These are phyloP conservation scores for Oxytorus armatus DNA, from an alignment of 2,888 invertebrate species.

Conservation along the genomic window DNA sequence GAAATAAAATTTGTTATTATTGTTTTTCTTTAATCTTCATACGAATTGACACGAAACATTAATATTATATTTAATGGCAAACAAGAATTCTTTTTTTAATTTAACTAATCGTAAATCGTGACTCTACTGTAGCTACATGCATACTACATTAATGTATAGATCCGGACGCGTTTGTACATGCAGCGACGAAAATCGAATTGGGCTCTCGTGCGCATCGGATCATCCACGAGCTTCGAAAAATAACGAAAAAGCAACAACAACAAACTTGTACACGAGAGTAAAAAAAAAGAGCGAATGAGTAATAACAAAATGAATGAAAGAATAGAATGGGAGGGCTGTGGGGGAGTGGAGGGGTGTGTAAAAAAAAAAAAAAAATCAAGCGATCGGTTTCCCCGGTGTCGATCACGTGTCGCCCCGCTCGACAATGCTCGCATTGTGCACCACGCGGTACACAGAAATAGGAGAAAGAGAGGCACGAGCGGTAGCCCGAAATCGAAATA, in stretches of 20 bases:
- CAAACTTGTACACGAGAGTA: not conserved
- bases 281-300: constrained; percentile 48
- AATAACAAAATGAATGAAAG: constrained; percentile 63
- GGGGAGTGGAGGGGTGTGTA: constrained; percentile 27
- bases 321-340: constrained; percentile 8
- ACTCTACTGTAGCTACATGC: not conserved
- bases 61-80: too few species aligned
- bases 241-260: constrained; percentile 34
- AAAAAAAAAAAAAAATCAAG: constrained; percentile 61
- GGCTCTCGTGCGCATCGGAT: constrained; percentile 49
- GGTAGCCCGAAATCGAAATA: not conserved
- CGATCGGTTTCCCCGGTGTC: constrained; percentile 72
- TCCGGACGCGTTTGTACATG: constrained; percentile 49
- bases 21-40: too few species aligned
- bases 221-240: constrained; percentile 34
- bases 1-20: too few species aligned
- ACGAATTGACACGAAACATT: too few species aligned
- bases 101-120: too few species aligned
- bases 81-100: too few species aligned
- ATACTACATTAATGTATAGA: constrained; percentile 17
- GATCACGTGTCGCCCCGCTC: constrained; percentile 75
- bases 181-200: constrained; percentile 59
- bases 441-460: constrained; percentile 11
- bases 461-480: not conserved
- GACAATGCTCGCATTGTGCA: constrained; percentile 77